phyloP scores from a whole-genome alignment of 2,797 vertebrate species.

The Cossypha caffra region DNA sequence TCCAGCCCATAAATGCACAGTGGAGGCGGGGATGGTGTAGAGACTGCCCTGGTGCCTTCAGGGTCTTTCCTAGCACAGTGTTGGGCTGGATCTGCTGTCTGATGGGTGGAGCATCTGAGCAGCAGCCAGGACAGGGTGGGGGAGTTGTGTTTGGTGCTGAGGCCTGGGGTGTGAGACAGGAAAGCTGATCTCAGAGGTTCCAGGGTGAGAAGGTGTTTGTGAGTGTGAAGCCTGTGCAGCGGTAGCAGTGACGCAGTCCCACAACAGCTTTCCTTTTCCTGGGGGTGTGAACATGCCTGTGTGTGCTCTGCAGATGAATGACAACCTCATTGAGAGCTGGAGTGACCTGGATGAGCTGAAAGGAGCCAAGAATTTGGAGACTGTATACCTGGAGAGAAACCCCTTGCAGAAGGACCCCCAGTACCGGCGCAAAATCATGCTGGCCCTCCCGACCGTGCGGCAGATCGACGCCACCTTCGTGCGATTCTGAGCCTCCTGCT shows the following conservation, averaged over 20 bases:
- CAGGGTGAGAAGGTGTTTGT: fast-evolving
- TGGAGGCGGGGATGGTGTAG: fast-evolving
- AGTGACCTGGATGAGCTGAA: slow-evolving; percentile 95
- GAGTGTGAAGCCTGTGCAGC: fast-evolving
- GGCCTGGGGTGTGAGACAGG: not conserved
- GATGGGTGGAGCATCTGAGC: not conserved
- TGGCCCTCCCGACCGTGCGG: slow-evolving; percentile 91
- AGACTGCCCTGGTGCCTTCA: not conserved
- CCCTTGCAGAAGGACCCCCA: slow-evolving; percentile 97
- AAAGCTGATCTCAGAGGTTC: not conserved
- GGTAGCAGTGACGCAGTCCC: fast-evolving
- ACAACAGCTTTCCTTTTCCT: fast-evolving
- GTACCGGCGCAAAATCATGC: slow-evolving; percentile 97
- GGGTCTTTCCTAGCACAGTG: not conserved
- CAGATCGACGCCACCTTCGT: slow-evolving; percentile 98
- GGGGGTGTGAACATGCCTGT: not conserved
- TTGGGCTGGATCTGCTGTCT: not conserved
- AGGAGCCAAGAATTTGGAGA: slow-evolving; percentile 90
- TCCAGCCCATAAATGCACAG: not conserved
- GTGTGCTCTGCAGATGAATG: slow-evolving; percentile 88
- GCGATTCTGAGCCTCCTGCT: slow-evolving; percentile 85
- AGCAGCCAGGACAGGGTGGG: too few relatives aligned
- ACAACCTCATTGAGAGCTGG: slow-evolving; percentile 97
- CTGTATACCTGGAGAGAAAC: slow-evolving; percentile 95
- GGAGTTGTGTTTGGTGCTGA: not conserved